Evolutionary conservation across 2,113 vertebrate species (phyloP).

Genomic region (Dromas ardeola): DNA sequence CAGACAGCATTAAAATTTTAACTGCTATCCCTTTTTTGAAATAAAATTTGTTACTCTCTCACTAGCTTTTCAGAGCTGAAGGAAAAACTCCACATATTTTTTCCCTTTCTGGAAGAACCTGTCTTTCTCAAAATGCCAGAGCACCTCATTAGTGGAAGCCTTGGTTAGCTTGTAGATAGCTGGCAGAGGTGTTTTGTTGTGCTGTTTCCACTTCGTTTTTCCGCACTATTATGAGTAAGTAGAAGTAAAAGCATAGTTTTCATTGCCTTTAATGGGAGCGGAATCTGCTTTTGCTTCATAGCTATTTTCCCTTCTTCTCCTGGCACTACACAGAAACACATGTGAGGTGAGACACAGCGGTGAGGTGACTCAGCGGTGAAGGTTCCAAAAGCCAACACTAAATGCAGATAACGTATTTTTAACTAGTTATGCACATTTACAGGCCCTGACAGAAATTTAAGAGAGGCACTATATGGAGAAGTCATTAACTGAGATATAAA

Average conservation of each 20-base stretch:
- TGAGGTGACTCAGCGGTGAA: not conserved
- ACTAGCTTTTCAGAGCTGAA: constrained; percentile 48
- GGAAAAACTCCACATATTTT: constrained; percentile 8
- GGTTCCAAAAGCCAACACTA: not conserved
- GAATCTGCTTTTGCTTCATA: constrained; percentile 46
- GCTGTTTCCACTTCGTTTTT: constrained; percentile 55
- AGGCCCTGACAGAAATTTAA: not conserved
- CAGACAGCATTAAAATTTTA: constrained; percentile 30
- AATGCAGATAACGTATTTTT: constrained; percentile 43
- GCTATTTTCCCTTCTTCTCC: constrained; percentile 37
- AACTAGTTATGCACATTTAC: not conserved
- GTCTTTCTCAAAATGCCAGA: constrained; percentile 50
- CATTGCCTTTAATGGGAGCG: constrained; percentile 40
- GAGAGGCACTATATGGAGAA: constrained; percentile 17
- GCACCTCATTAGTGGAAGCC: constrained; percentile 48
- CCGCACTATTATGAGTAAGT: constrained; percentile 6
- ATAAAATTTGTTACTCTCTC: constrained; percentile 61
- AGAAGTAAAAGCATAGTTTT: constrained; percentile 54
- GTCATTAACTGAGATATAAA: constrained; percentile 39
- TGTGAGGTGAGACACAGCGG: not conserved
- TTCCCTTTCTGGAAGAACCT: constrained; percentile 50
- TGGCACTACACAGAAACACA: not conserved
- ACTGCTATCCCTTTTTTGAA: constrained; percentile 42
- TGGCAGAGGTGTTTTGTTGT: constrained; percentile 57
- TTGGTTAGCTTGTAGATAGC: constrained; percentile 32